Conservation (phyloP, 2,113 vertebrate genomes). For the Macroglossus sobrinus region DNA sequence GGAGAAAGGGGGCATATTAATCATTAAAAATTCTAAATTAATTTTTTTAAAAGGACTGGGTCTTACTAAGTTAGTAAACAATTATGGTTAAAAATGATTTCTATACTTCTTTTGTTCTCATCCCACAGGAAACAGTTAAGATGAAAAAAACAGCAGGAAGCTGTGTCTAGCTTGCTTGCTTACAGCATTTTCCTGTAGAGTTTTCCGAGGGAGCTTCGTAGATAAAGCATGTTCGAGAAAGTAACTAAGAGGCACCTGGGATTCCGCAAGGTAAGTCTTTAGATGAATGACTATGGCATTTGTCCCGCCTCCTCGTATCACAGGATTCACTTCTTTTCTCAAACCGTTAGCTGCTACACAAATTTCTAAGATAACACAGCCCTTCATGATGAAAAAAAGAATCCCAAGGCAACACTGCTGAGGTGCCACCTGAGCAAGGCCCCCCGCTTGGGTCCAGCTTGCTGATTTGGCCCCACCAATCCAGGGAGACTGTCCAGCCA, state of each 20-base stretch:
- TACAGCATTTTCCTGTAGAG: not conserved
- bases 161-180: not conserved
- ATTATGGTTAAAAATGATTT: not conserved
- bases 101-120: not conserved
- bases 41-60: not conserved
- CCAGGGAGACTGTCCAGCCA: slow-evolving; percentile 49
- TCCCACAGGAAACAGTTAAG: not conserved
- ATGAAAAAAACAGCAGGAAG: not conserved
- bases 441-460: not conserved
- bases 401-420: not conserved
- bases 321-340: not conserved
- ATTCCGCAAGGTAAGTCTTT: not conserved
- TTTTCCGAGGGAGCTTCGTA: not conserved
- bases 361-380: not conserved
- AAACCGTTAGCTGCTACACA: not conserved
- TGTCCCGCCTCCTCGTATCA: not conserved
- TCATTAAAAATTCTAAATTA: not conserved
- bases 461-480: slow-evolving; percentile 26
- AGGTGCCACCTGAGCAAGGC: not conserved
- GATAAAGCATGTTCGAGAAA: no score
- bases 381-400: not conserved
- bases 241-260: not conserved
- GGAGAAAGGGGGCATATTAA: not conserved
- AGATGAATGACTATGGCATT: not conserved
- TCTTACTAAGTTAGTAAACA: not conserved